Conservation (phyloP, 2,888 invertebrate genomes). For the Eledone cirrhosa region DNA sequence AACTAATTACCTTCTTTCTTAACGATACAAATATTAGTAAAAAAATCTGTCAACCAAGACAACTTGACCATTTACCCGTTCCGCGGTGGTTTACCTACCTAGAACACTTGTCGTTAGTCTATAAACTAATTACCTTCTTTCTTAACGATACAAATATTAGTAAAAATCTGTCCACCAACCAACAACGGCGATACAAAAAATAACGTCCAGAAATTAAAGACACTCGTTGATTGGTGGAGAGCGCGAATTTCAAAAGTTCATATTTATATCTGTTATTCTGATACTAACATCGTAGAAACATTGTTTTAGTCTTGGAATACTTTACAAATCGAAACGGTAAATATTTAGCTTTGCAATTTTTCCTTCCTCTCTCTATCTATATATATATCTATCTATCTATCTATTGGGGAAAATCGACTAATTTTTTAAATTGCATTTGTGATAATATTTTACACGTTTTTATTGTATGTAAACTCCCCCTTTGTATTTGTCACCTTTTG, state of each 20-base stretch:
- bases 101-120: no score
- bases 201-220: not conserved
- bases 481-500: no score
- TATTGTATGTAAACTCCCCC: no score
- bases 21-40: not conserved
- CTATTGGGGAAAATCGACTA: no score
- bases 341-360: not conserved
- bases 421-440: no score
- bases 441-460: no score
- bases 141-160: not conserved
- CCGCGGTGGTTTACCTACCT: no score
- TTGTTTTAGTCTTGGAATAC: no score
- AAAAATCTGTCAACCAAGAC: slow-evolving; percentile 3
- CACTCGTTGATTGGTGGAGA: slow-evolving; percentile 46
- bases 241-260: slow-evolving; percentile 50
- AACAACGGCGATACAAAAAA: not conserved
- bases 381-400: no score
- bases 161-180: slow-evolving; percentile 18
- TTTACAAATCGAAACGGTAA: no score
- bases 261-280: not conserved
- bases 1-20: not conserved
- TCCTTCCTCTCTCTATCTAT: not conserved
- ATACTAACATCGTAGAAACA: not conserved
- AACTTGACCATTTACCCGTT: no score
- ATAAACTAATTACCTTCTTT: not conserved